phyloP scores from a whole-genome alignment of 2,888 invertebrate species.

The Imbricaverruca yamaguchii region DNA sequence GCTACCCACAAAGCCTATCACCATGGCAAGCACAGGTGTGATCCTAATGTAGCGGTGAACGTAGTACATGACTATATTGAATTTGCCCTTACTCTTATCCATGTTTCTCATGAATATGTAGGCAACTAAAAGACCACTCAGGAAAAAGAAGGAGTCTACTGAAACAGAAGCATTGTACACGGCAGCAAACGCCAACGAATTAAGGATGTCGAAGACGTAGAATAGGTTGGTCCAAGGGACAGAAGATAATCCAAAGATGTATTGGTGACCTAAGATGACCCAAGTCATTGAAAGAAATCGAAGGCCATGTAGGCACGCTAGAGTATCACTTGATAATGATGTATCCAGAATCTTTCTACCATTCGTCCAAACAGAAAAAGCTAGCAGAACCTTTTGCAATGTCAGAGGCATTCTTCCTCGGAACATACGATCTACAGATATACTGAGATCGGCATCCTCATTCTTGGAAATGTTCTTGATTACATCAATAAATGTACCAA shows the following conservation, averaged over 20 bases:
- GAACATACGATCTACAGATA: neutral
- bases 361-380: neutral
- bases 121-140: conserved; percentile 1
- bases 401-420: neutral
- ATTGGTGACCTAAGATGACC: neutral
- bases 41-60: conserved; percentile 25
- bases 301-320: neutral
- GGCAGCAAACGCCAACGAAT: neutral
- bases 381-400: neutral
- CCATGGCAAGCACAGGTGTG: conserved; percentile 19
- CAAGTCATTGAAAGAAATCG: conserved; percentile 8
- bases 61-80: conserved; percentile 23
- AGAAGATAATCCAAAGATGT: neutral
- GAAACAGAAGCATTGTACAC: neutral
- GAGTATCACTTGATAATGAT: neutral
- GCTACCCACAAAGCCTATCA: conserved; percentile 17
- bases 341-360: neutral
- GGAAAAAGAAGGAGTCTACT: conserved; percentile 3
- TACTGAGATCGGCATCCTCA: neutral
- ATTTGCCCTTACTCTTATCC: neutral
- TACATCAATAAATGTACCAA: neutral
- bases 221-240: neutral
- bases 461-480: neutral
- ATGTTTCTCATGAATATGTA: neutral
- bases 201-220: neutral